Base-by-base conservation (phyloP, 92 coral and sea anemone genomes). In the Micromussa lordhowensis region DNA sequence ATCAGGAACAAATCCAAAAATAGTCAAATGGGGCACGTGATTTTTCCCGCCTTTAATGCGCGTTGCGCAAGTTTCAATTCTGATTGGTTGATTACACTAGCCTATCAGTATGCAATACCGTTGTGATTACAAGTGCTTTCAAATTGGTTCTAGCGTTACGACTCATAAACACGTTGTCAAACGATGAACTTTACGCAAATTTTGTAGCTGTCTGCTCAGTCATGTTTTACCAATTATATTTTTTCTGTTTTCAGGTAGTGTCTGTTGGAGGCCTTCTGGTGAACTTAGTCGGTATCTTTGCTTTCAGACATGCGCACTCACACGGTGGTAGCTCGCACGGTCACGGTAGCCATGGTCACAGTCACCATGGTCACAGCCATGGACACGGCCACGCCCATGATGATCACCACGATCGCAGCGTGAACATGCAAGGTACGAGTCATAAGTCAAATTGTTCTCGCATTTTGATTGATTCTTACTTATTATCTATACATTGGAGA, bases 261-360 rank as follows among this genome's bases (percentile, higher is more conserved):
- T 97, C 99, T 48, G 98, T 97, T 59, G 87, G 92, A 55, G 99
- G 99, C 15, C 95, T 97, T 26, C 80, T 97, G 76, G 99, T 97
- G 61, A 97, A 97, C 76, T 82, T 97, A 22, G 98, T 95, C 21
- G 99, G 99, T 70, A 97, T 97, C 81, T 90, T 95, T 84, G 99
- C 99, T 35, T 97, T 97, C 82, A 94, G 99, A 74, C 99, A 97
- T 89, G 99, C 99, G 68, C 99, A 96, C 82, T 90, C 99, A 51
- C 98, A 95, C 83, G 98, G 91, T 44, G 81, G 92, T 80, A 73
- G 86, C 24, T 78, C 85, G 19, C 94, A 91, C 78, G 90, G 90
- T 58, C 94, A 93, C 49, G 76, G 93, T 87, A 87, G 85, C 89
- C 88, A 91, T 87, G 86, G 86, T 74, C 96, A 94, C 73, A 83